Evolutionary conservation across 2,888 invertebrate species (phyloP).

Genomic region (Callimorpha dominula): DNA sequence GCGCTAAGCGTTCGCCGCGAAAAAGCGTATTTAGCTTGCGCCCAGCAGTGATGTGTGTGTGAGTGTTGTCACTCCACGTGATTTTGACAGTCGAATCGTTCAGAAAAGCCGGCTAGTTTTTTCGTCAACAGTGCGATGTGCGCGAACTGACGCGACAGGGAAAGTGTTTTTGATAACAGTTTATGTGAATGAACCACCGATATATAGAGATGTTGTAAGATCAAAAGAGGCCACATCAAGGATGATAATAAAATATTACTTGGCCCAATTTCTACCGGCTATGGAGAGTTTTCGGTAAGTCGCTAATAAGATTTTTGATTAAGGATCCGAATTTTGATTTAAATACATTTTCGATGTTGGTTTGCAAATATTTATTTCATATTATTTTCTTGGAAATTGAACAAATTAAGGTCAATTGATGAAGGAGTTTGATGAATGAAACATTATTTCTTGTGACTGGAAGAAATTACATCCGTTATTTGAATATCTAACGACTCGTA

Average conservation of each 20-base stretch:
- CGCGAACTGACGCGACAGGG: constrained; percentile 58
- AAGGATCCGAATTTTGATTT: constrained; percentile 57
- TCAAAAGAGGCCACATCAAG: constrained; percentile 56
- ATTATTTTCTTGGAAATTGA: constrained; percentile 36
- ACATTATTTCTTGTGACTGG: constrained; percentile 31
- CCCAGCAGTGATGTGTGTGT: constrained; percentile 68
- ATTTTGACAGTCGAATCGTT: constrained; percentile 77
- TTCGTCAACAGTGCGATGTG: constrained; percentile 61
- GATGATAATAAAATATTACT: constrained; percentile 63
- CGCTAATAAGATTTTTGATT: constrained; percentile 63
- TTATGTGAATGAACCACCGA: constrained; percentile 58
- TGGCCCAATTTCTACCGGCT: constrained; percentile 61
- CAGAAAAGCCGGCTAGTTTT: constrained; percentile 69
- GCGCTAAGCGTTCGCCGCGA: constrained; percentile 75
- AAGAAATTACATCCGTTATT: constrained; percentile 34
- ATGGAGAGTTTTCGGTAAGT: constrained; percentile 80
- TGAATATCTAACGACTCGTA: constrained; percentile 33
- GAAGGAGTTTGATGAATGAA: constrained; percentile 34
- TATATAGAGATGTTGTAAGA: constrained; percentile 67
- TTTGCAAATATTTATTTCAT: constrained; percentile 56
- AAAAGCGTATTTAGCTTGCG: constrained; percentile 73
- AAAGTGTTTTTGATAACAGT: constrained; percentile 73
- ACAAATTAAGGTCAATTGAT: constrained; percentile 28
- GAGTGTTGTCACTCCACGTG: constrained; percentile 74
- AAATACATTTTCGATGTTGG: constrained; percentile 56